Base-by-base conservation (phyloP, 2,113 vertebrate species). In the Pandion haliaetus region DNA sequence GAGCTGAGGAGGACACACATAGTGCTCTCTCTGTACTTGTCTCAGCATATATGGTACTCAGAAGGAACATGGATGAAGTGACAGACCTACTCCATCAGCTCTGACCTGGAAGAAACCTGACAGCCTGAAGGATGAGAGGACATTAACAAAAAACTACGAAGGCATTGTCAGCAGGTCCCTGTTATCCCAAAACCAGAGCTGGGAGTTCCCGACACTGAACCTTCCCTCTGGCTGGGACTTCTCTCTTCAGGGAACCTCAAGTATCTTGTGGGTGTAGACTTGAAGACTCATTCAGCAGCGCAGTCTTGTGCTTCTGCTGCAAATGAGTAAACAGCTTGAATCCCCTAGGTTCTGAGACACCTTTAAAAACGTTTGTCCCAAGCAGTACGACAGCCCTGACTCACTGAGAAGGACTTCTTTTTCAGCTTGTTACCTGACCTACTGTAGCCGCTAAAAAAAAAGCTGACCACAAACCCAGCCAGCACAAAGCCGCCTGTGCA, bases 211-310 rank as follows among this genome's bases (percentile, higher is more conserved):
- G 1, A 58, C 5, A 7, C 44, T 20, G 36, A 87, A 79, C 14
- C 36, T 70, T 82, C 40, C 24, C 50, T 86, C 65, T 66, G 38
- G 26, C 28, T 6, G 2, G 24, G 50, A 78, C 62, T 71, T 44
- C 49, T 67, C 31, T 89, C 45, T 86, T 71, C 50, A 66, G 25
- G 20, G 42, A 78, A 54, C 42, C 40, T 87, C 47, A 79, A 61
- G 45, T 32, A 32, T 24, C 73, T 93, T 3, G 3, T 28, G 0
- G 0, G n/a, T 0, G 10, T 14, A 70, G 50, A 55, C 58, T 4
- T 45, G 23, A 87, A 81, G 63, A 52, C 25, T 38, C 8, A 5
- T 62, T 93, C 86, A 93, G 45, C 17, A 67, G 63, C 0, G 0
- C 1, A 2, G 49, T 45, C 81, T 38, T 36, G 71, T 80, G 55